Evolutionary conservation across 2,797 vertebrate species (phyloP).

Genomic region (Acropternis orthonyx): DNA sequence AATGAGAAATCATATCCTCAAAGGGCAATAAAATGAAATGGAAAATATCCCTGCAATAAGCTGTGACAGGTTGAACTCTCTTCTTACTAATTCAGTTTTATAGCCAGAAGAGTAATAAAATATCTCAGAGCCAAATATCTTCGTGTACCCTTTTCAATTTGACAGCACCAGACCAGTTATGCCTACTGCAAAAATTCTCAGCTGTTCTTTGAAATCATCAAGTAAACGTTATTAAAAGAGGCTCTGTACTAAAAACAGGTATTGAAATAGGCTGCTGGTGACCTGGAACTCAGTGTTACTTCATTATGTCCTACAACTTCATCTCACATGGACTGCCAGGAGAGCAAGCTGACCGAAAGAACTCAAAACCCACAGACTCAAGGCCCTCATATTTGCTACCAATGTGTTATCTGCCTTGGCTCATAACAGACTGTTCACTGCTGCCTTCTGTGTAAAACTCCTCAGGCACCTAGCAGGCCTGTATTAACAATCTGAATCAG

Average conservation of each 20-base stretch:
- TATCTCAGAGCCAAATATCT: not conserved
- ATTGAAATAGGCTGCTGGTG: not conserved
- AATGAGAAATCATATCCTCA: constrained; percentile 22
- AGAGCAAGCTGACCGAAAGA: not conserved
- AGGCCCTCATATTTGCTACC: not conserved
- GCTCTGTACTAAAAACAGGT: not conserved
- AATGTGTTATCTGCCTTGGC: not conserved
- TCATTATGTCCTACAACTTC: not conserved
- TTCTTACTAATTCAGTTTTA: constrained; percentile 1
- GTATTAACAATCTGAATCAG: not conserved
- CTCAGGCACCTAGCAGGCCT: not conserved
- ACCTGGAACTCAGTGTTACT: not conserved
- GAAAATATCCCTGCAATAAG: constrained; percentile 27
- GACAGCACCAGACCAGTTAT: constrained; percentile 21
- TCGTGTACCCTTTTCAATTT: constrained; percentile 8
- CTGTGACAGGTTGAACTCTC: constrained; percentile 16
- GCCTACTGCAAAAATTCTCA: constrained; percentile 40
- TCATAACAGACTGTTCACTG: not conserved
- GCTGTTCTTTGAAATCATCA: constrained; percentile 31
- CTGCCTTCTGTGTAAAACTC: not conserved
- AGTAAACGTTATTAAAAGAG: not conserved
- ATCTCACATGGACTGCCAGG: not conserved
- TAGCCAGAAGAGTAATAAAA: constrained; percentile 26
- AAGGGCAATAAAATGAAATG: not conserved
- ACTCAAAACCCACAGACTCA: not conserved